Evolutionary conservation across 2,888 invertebrate genomes (phyloP).

Genomic region (Byasa hedistus): DNA sequence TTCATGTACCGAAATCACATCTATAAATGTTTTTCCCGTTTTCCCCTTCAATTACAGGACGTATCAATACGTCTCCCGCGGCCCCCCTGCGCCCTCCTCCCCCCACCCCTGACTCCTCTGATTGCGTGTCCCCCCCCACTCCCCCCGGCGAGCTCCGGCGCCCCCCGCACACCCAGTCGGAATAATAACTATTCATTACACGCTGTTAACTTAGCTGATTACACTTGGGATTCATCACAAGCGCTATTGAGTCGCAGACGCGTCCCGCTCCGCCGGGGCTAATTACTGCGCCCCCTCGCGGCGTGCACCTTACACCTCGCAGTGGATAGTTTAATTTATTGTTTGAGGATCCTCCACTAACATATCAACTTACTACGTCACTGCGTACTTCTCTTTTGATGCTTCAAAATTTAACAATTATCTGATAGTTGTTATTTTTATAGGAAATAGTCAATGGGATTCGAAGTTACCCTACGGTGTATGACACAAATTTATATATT

Average conservation of each 20-base stretch:
- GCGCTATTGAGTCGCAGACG: constrained; percentile 22
- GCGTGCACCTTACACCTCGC: too few species aligned
- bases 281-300: too few species aligned
- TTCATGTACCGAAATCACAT: neutral
- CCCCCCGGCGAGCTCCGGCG: too few species aligned
- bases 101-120: constrained; percentile 34
- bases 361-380: too few species aligned
- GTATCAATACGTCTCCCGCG: constrained; percentile 31
- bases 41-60: constrained; percentile 32
- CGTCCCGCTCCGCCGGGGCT: neutral
- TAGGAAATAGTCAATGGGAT: neutral
- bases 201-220: constrained; percentile 31
- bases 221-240: constrained; percentile 30
- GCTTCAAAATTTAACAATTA: too few species aligned
- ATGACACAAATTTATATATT: neutral
- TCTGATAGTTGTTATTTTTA: neutral
- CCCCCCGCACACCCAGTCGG: constrained; percentile 33
- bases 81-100: constrained; percentile 27
- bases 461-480: too few species aligned
- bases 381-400: too few species aligned
- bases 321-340: too few species aligned
- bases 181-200: constrained; percentile 35
- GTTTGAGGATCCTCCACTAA: too few species aligned
- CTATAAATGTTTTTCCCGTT: neutral
- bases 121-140: constrained; percentile 42